phyloP scores from a whole-genome alignment of 2,888 invertebrate genomes.

The Thysanoteuthis rhombus region DNA sequence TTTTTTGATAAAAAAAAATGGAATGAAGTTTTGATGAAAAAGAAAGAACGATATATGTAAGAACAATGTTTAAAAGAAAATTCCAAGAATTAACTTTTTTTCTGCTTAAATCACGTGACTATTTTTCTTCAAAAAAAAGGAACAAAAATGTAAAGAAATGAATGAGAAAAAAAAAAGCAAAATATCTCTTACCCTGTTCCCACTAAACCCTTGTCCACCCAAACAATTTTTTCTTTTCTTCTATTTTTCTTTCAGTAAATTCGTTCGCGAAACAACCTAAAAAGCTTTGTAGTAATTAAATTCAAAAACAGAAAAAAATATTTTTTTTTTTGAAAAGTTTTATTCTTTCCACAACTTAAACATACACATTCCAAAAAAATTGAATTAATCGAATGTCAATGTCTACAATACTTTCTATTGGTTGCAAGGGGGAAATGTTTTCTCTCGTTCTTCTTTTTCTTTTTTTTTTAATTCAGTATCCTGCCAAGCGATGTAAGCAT shows the following conservation, averaged over 20 bases:
- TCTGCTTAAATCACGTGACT: not conserved
- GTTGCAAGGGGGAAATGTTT: not conserved
- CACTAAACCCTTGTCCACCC: not conserved
- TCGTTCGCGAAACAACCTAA: not conserved
- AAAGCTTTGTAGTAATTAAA: conserved; percentile 19
- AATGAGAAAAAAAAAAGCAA: not conserved
- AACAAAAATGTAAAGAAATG: not conserved
- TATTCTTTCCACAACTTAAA: not conserved
- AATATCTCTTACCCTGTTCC: not conserved
- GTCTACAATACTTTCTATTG: not conserved
- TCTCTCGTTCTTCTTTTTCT: not conserved
- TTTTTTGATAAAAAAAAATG: too few relatives aligned
- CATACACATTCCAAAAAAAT: not conserved
- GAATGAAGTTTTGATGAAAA: not conserved
- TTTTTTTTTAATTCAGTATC: not conserved
- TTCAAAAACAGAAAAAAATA: not conserved
- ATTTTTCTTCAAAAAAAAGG: conserved; percentile 17
- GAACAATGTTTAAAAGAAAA: not conserved
- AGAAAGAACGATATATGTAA: not conserved
- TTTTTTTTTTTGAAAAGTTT: not conserved
- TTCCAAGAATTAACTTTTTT: not conserved
- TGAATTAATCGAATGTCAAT: not conserved
- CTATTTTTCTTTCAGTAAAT: not conserved
- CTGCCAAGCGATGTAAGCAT: not conserved
- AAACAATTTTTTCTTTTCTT: conserved; percentile 18